Base-by-base conservation (phyloP, 2,113 vertebrate species). In the Lathamus discolor region DNA sequence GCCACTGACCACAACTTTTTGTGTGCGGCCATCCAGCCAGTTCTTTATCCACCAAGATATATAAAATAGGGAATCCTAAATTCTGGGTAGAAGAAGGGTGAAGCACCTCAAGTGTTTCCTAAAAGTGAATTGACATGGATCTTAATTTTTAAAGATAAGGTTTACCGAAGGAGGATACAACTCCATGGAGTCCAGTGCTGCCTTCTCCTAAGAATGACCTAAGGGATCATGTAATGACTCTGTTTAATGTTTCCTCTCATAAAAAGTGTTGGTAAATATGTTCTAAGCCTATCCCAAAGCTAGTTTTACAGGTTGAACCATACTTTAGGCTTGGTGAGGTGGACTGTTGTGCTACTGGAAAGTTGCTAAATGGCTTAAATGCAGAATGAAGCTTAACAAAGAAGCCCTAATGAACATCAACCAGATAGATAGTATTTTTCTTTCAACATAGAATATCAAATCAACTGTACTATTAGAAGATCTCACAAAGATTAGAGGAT, bases 391-490 rank as follows among this genome's bases (percentile, higher is more conserved):
- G 7, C 4, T 17, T 23, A 59, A 78, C 68, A 33, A 83, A 76
- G 17, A 49, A 35, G 3, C 27, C 10, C 17, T 54, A 75, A 69
- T 22, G 9, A 90, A 18, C 19, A 28, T 33, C 49, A 39, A 49
- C 6, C 46, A 78, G 13, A 10, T 0, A 2, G 12, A 10, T 0
- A 2, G 14, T 28, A 14, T 3, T 85, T 85, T 49, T 57, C 18
- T 66, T 78, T 62, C 46, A 44, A 49, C 8, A 57, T 49, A 35
- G 8, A 74, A 7, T 46, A 46, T 33, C 44, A 82, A 68, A 31
- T 13, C 5, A 54, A 54, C 20, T 48, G 11, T 46, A 49, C 62
- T 3, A 12, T 14, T 33, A 55, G 29, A 75, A 57, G 8, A 18
- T 35, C 10, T 10, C 20, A 46, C 16, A 74, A 48, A 91, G 13